A percentile compares a stretch with the other conserved stretches of the same genome.
phyloP scores from a whole-genome alignment of 2,888 invertebrate species.

The Harpalus rubripes region DNA sequence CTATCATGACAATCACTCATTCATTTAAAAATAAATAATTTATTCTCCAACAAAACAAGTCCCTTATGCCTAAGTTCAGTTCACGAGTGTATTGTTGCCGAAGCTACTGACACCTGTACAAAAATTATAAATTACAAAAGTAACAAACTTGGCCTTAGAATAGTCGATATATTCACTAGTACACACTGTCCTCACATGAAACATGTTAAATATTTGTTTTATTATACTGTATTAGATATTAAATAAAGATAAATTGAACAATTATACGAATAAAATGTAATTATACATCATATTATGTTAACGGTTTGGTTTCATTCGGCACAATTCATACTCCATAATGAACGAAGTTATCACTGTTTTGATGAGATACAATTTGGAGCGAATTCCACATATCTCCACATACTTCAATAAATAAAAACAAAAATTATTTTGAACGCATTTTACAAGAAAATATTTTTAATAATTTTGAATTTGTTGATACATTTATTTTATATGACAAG shows the following conservation, averaged over 20 bases:
- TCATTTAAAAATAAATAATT: conserved; percentile 54
- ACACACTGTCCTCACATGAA: conserved; percentile 22
- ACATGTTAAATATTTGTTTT: conserved; percentile 31
- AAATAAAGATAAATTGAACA: conserved; percentile 28
- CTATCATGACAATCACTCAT: conserved; percentile 46
- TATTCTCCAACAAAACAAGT: conserved; percentile 49
- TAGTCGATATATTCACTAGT: conserved; percentile 29
- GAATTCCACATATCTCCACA: neutral
- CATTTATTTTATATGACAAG: too few species aligned
- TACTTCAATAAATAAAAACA: neutral
- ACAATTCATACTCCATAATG: conserved; percentile 9
- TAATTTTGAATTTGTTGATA: neutral
- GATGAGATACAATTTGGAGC: neutral
- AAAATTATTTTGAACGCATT: neutral
- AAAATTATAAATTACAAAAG: conserved; percentile 22
- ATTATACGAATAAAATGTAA: conserved; percentile 22
- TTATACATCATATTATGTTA: neutral
- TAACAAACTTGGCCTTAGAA: conserved; percentile 26
- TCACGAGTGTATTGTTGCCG: conserved; percentile 47
- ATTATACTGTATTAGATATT: conserved; percentile 33
- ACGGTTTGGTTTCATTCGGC: conserved; percentile 18
- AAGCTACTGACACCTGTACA: conserved; percentile 4
- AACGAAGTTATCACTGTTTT: conserved; percentile 3
- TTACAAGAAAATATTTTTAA: neutral
- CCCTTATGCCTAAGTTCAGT: conserved; percentile 29